Evolutionary conservation across 2,113 vertebrate genomes (phyloP).

Genomic region (Aptenodytes forsteri): DNA sequence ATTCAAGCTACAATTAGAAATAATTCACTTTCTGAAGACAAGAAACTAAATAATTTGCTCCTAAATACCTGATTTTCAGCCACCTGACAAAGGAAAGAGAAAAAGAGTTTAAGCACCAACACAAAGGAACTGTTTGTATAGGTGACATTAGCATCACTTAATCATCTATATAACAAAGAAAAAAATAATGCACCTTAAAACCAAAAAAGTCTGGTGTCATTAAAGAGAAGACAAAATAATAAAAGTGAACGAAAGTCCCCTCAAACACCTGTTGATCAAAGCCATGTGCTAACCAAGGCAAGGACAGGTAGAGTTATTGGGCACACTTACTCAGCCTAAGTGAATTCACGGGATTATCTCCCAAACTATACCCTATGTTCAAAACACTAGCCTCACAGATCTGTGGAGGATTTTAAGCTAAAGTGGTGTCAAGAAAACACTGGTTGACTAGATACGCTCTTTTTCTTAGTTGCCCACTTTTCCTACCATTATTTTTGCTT

Average conservation of each 20-base stretch:
- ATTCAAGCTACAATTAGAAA: not conserved
- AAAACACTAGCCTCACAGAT: not conserved
- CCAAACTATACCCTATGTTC: not conserved
- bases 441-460: rapidly evolving
- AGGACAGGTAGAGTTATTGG: not conserved
- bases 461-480: not conserved
- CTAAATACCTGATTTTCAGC: not conserved
- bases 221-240: not conserved
- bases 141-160: not conserved
- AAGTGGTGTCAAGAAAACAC: not conserved
- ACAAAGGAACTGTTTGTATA: not conserved
- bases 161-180: not conserved
- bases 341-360: not conserved
- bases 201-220: not conserved
- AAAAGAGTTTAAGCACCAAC: not conserved
- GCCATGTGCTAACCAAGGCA: not conserved
- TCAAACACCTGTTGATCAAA: not conserved
- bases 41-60: not conserved
- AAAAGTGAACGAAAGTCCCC: not conserved
- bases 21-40: not conserved
- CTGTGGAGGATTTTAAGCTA: not conserved
- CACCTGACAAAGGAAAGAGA: not conserved
- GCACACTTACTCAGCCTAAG: not conserved
- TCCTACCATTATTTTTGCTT: not conserved
- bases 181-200: not conserved